Percentiles rank a stretch among this genome's conserved stretches.
Conservation (phyloP, 92 coral and sea anemone species). For the Diadumene lineata region DNA sequence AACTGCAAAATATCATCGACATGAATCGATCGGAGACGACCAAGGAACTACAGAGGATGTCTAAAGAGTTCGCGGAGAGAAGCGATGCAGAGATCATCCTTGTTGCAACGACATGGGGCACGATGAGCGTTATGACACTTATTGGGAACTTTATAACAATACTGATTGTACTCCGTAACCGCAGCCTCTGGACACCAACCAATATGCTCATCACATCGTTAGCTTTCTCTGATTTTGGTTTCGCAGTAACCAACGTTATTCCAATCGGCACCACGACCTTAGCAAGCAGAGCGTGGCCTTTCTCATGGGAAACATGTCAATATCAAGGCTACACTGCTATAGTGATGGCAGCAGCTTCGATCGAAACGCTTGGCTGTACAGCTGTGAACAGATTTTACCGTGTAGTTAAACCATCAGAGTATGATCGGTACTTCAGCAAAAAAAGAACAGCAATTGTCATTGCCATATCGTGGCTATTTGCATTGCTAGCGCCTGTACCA, state of each 20-base stretch:
- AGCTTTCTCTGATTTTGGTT: conserved; percentile 58
- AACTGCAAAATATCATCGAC: no score
- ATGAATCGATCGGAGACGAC: not conserved
- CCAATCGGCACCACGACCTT: conserved; percentile 38
- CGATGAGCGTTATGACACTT: conserved; percentile 7
- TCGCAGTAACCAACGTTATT: conserved; percentile 32
- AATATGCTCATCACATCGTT: conserved; percentile 56
- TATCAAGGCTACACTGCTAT: conserved; percentile 46
- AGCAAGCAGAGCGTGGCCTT: conserved; percentile 45
- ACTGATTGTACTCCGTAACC: conserved; percentile 29
- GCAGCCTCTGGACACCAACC: conserved; percentile 38
- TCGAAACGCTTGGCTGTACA: conserved; percentile 54
- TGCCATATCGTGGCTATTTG: conserved; percentile 28
- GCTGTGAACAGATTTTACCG: conserved; percentile 61
- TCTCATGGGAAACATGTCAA: conserved; percentile 47
- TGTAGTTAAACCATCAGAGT: conserved; percentile 28
- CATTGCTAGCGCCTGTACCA: conserved; percentile 37
- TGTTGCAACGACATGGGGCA: conserved; percentile 4
- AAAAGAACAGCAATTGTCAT: conserved; percentile 25
- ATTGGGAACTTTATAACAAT: conserved; percentile 54
- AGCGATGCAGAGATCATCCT: not conserved
- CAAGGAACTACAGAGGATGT: not conserved
- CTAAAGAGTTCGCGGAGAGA: conserved; percentile 10
- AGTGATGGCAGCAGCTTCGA: conserved; percentile 47
- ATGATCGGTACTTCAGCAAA: conserved; percentile 28